Base-by-base conservation (phyloP, 2,888 invertebrate genomes). In the Synanthedon andrenaeformis region DNA sequence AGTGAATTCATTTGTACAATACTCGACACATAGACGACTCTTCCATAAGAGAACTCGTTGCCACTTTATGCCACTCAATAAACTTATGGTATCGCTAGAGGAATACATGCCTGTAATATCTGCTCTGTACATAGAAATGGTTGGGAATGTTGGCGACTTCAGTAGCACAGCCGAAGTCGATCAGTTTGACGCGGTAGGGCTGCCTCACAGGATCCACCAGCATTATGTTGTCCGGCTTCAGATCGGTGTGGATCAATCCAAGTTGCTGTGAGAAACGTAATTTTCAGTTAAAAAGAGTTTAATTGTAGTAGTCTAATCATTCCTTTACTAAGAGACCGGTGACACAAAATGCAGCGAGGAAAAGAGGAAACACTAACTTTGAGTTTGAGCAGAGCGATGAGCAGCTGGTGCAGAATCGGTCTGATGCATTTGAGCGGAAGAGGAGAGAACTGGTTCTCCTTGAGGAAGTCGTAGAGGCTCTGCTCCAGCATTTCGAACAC, bases 161-260 rank as follows among this genome's bases (percentile, higher is more conserved):
- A 57, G 98, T 98, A 54, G 99, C 99, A 74, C 98, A 98, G 64
- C 99, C 99, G 89, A 99, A 99, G 90, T 99, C 99, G 70, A 99
- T 99, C 52, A 98, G 99, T 90, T 99, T 99, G 55, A 99, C 99
- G 63, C 99, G 91, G 89, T 98, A 99, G 1, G 99, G 99, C 80
- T 98, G 98, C 61, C 98, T 92, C 56, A 94, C 94, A 51, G 99
- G 99, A 88, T 99, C 99, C 64, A 99, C 99, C 82, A 99, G 87
- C 99, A 99, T 99, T 77, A 99, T 99, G 88, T 99, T 99, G 89
- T 99, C 99, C 14, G 99, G 99, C 87, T 99, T 99, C 73, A 99
- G 89, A 87, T 99, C 99, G 59, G 99, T 99, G 89, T 99, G 99
- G 78, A 99, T 99, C 73, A 99, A 90, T 63, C 99, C 99, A 74